These are phyloP conservation scores for Amblyteles armatorius DNA, from an alignment of 2,888 invertebrate genomes.

Conservation along the genomic window DNA sequence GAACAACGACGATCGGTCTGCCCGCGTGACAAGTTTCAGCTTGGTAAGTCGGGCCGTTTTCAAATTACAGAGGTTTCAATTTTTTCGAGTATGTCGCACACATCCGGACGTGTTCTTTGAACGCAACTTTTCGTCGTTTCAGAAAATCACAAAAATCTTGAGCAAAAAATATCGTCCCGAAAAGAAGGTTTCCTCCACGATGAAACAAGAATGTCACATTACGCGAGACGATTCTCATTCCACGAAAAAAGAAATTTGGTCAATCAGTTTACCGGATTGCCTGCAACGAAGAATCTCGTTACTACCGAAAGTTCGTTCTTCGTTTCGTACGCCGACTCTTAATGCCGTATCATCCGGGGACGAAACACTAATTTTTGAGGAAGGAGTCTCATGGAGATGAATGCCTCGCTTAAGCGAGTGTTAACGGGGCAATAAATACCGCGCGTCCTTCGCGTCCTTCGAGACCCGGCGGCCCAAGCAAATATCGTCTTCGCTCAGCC, in stretches of 20 bases:
- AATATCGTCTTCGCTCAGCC: slow-evolving; percentile 45
- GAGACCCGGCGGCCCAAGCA: slow-evolving; percentile 36
- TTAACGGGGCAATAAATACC: slow-evolving; percentile 81
- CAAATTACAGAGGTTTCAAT: no score
- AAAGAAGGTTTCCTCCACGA: background rate
- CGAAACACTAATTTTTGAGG: slow-evolving; percentile 46
- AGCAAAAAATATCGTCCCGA: no score
- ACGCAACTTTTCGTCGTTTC: no score
- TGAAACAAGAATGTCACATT: background rate
- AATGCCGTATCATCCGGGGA: background rate
- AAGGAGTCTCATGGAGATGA: slow-evolving; percentile 72
- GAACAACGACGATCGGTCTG: no score
- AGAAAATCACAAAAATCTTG: no score
- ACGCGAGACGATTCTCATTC: background rate
- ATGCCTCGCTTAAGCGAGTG: slow-evolving; percentile 74
- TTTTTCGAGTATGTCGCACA: no score
- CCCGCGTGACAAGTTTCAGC: no score
- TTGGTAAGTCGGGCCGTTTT: no score
- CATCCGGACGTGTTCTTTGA: no score
- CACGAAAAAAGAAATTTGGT: slow-evolving; percentile 30
- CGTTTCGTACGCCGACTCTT: background rate
- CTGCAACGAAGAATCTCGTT: background rate
- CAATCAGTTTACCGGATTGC: background rate
- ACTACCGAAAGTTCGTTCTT: background rate
- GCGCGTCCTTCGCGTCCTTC: slow-evolving; percentile 36